phyloP scores from a whole-genome alignment of 2,797 vertebrate species.

The Coregonus sp. region DNA sequence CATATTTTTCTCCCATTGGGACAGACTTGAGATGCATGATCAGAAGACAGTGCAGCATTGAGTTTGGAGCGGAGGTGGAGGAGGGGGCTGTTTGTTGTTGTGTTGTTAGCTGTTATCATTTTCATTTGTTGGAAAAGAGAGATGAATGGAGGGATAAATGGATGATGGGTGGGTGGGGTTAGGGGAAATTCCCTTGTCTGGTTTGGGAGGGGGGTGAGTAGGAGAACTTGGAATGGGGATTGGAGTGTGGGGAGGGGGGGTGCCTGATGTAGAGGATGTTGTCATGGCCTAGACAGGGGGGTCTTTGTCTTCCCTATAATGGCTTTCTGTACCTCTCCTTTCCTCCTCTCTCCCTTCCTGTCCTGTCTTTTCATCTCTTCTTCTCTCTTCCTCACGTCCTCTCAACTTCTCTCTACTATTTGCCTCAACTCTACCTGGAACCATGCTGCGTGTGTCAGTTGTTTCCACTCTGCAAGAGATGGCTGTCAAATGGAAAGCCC shows the following conservation, averaged over 20 bases:
- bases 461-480: background rate
- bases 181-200: slow-evolving; percentile 74
- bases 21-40: slow-evolving; percentile 59
- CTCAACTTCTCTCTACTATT: slow-evolving; percentile 48
- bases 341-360: slow-evolving; percentile 44
- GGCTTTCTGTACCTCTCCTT: slow-evolving; percentile 64
- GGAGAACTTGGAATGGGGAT: background rate
- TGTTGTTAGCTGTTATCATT: slow-evolving; percentile 76
- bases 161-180: slow-evolving; percentile 53
- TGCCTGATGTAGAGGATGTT: slow-evolving; percentile 75
- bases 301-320: slow-evolving; percentile 79
- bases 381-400: slow-evolving; percentile 54
- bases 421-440: slow-evolving; percentile 26
- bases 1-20: slow-evolving; percentile 66
- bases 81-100: slow-evolving; percentile 53
- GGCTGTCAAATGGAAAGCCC: no score
- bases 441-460: background rate
- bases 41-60: slow-evolving; percentile 55
- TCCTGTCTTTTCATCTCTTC: background rate
- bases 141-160: slow-evolving; percentile 74
- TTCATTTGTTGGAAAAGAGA: slow-evolving; percentile 68
- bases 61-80: slow-evolving; percentile 57
- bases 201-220: slow-evolving; percentile 48
- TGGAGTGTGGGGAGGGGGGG: slow-evolving; percentile 19
- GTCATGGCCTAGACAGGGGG: slow-evolving; percentile 69